A percentile compares a stretch with the other conserved stretches of the same genome.
Conservation (phyloP, 2,797 vertebrate genomes). For the Sarcoramphus papa region DNA sequence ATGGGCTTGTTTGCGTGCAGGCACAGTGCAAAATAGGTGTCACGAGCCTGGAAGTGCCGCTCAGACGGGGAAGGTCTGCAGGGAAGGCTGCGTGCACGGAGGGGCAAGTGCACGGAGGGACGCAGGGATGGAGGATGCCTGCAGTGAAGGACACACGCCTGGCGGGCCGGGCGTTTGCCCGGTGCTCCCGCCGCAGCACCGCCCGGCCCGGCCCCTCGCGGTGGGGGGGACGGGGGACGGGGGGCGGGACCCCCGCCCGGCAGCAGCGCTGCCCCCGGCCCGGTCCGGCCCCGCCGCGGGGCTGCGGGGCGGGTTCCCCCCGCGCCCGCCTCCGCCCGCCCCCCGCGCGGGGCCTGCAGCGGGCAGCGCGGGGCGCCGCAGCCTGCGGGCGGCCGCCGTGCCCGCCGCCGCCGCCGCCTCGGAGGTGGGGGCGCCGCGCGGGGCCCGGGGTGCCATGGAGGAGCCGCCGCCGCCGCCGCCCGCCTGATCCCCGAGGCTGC, state of each 20-base stretch:
- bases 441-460: slow-evolving; percentile 39
- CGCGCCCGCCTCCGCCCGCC: not conserved
- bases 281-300: not conserved
- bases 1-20: not conserved
- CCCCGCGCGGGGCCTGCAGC: not conserved
- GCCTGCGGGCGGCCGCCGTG: not conserved
- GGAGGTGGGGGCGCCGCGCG: not conserved
- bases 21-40: not conserved
- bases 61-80: not conserved
- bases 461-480: not conserved
- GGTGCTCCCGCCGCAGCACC: not conserved
- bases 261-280: not conserved
- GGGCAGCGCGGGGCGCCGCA: not conserved
- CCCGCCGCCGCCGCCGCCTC: not conserved
- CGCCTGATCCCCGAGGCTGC: slow-evolving; percentile 49
- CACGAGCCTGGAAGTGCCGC: not conserved
- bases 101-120: not conserved
- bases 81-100: not conserved
- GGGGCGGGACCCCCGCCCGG: not conserved
- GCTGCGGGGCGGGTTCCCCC: not conserved
- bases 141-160: not conserved
- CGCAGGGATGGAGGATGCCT: not conserved
- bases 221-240: not conserved
- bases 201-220: not conserved
- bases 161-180: too few relatives aligned